Evolutionary conservation across 2,113 vertebrate species (phyloP).

Genomic region (Serinus canaria): DNA sequence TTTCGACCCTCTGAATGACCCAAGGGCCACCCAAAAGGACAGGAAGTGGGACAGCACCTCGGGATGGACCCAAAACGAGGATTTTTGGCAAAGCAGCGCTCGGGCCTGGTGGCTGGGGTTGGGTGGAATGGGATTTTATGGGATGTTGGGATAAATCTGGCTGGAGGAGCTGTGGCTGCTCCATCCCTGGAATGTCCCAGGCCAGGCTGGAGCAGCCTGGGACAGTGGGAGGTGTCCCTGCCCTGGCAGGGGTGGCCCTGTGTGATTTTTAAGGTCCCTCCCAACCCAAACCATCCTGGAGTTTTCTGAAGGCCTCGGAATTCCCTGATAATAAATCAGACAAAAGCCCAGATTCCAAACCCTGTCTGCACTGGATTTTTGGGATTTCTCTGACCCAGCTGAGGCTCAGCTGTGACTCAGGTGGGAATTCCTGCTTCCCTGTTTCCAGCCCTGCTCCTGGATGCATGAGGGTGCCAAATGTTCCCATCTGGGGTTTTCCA

Average conservation of each 20-base stretch:
- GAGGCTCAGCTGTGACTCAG: neutral
- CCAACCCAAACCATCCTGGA: neutral
- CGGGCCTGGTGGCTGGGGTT: neutral
- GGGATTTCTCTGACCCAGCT: neutral
- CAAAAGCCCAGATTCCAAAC: neutral
- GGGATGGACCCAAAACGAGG: neutral
- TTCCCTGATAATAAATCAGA: neutral
- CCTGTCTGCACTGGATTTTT: neutral
- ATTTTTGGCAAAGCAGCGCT: neutral
- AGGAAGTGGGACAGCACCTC: neutral
- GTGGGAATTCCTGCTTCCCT: neutral
- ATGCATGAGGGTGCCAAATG: neutral
- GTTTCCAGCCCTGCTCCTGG: neutral
- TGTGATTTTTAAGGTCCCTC: neutral
- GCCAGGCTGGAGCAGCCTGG: neutral
- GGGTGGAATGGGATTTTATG: neutral
- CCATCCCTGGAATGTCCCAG: neutral
- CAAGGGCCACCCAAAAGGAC: neutral
- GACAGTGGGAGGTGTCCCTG: neutral
- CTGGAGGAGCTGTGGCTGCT: neutral
- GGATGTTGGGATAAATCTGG: neutral
- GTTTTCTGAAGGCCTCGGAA: neutral
- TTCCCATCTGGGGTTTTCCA: neutral
- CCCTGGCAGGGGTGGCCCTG: neutral
- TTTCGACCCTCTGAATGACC: slow-evolving; percentile 4